Evolutionary conservation across 2,888 invertebrate species (phyloP), one percentile per base, ranked within the genome.

Genomic region (Caenorhabditis drosophilae): DNA sequence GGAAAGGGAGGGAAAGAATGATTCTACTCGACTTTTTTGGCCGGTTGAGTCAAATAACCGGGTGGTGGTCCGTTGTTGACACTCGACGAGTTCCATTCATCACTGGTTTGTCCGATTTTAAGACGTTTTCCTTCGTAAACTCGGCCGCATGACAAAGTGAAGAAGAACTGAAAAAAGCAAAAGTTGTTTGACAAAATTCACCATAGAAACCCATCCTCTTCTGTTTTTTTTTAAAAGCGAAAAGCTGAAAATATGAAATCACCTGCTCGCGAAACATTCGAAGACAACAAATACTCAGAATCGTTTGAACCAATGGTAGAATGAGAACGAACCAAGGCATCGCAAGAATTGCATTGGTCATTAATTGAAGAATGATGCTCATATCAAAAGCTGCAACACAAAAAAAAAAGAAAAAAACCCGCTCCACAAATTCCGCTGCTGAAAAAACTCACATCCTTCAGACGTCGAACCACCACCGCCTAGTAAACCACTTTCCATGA

Each of bases 281-380:
- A 27, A 73, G 36, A 42, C 73, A 73, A 23, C 70, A 53, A 31
- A 73, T 34, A n/a, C 70, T 57, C 11, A 73, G 38, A 47, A 67
- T 16, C 20, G 58, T 55, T 40, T 73, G 67, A 41, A 73, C 73
- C 42, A 73, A n/a, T 2, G 73, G 73, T 57, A 73, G 70, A 45
- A 67, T 55, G 15, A 73, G 59, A n/a, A 73, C 67, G 46, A 73
- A 70, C 69, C 70, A 73, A 3, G 73, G 73, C 57, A 73, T 62
- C 1, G 69, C 67, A 15, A 67, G 46, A 41, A 73, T 55, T 7
- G 73, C 58, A 22, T 58, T 53, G 3, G 62, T 67, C 51, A 62
- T 62, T 4, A 72, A 35, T 47, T 72, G 58, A 55, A 72, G 53
- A 52, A 69, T 27, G 20, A 61, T 38, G 27, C 56, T 60, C 67